phyloP scores from a whole-genome alignment of 2,797 vertebrate species.

The Atherinosoma microstoma region DNA sequence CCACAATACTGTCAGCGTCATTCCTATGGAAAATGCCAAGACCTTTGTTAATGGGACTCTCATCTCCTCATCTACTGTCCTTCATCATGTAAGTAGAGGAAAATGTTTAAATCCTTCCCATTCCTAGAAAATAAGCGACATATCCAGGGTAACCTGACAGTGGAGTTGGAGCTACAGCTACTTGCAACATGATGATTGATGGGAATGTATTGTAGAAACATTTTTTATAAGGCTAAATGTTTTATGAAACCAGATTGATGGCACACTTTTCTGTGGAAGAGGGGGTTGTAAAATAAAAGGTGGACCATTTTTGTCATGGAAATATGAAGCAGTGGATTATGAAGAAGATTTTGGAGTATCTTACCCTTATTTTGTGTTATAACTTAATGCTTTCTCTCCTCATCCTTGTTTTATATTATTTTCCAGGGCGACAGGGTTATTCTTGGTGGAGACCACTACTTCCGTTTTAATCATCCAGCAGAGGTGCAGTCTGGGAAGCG shows the following conservation, averaged over 20 bases:
- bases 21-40: slow-evolving; percentile 87
- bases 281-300: too few species aligned
- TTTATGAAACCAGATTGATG: too few species aligned
- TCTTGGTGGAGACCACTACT: slow-evolving; percentile 97
- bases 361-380: background rate
- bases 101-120: background rate
- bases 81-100: slow-evolving; percentile 90
- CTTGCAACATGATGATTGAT: too few species aligned
- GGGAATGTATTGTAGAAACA: too few species aligned
- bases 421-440: slow-evolving; percentile 93
- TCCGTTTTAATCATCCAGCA: slow-evolving; percentile 95
- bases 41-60: slow-evolving; percentile 93
- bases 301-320: too few species aligned
- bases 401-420: background rate
- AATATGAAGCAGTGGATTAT: too few species aligned
- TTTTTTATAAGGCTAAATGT: too few species aligned
- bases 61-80: slow-evolving; percentile 83
- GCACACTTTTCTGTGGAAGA: too few species aligned
- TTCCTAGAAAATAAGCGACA: too few species aligned
- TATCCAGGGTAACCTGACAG: too few species aligned
- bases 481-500: slow-evolving; percentile 89
- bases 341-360: too few species aligned
- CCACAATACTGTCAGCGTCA: slow-evolving; percentile 85
- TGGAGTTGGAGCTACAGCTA: too few species aligned
- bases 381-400: background rate